phyloP scores from a whole-genome alignment of 2,888 invertebrate genomes.

The Cephus rjabovi region DNA sequence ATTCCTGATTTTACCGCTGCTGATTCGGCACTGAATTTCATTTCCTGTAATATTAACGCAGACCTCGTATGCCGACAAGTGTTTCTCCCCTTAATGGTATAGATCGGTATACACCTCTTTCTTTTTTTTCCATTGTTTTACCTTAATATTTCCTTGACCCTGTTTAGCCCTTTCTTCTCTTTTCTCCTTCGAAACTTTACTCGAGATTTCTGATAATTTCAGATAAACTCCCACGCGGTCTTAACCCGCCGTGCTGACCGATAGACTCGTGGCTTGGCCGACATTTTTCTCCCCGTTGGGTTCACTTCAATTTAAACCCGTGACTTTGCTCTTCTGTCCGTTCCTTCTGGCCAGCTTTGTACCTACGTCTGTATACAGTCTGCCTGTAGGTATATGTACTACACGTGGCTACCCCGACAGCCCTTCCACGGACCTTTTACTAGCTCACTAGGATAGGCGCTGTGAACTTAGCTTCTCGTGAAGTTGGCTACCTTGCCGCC shows the following conservation, averaged over 20 bases:
- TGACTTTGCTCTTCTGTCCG: constrained; percentile 56
- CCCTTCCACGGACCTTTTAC: neutral
- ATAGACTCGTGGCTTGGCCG: constrained; percentile 35
- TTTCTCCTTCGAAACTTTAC: neutral
- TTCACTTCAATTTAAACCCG: constrained; percentile 63
- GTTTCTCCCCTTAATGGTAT: neutral
- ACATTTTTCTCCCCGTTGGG: constrained; percentile 45
- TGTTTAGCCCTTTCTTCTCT: neutral
- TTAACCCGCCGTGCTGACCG: constrained; percentile 30
- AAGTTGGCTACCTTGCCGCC: neutral
- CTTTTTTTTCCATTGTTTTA: neutral
- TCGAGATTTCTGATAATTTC: neutral
- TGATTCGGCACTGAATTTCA: neutral
- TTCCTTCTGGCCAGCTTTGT: constrained; percentile 21
- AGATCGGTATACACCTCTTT: neutral
- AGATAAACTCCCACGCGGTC: constrained; percentile 32
- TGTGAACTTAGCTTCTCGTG: neutral
- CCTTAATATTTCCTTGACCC: neutral
- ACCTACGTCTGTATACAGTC: neutral
- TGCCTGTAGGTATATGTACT: neutral
- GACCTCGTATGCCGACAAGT: neutral
- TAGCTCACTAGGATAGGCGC: neutral
- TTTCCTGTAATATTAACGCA: neutral
- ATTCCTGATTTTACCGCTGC: neutral
- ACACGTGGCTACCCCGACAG: neutral